Evolutionary conservation across 2,888 invertebrate species (phyloP).

Genomic region (Drosophila prostipennis): DNA sequence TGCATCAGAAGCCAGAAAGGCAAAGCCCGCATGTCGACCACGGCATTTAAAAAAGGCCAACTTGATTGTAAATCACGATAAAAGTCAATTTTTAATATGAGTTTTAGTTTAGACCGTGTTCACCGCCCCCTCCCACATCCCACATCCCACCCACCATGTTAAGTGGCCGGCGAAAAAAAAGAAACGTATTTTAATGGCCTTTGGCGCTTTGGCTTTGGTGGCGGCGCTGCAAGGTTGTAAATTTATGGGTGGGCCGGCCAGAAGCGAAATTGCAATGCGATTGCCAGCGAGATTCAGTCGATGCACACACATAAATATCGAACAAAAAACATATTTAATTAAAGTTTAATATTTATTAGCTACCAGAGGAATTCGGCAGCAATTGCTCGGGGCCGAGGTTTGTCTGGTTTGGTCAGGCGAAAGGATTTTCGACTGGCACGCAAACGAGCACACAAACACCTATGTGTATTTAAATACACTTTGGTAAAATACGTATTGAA

Average conservation of each 20-base stretch:
- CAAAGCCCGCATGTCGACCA: constrained; percentile 74
- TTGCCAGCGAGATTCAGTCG: constrained; percentile 46
- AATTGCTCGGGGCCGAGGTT: constrained; percentile 55
- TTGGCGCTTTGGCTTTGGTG: constrained; percentile 58
- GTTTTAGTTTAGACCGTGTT: constrained; percentile 66
- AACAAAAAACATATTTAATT: constrained; percentile 75
- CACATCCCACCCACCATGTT: constrained; percentile 31
- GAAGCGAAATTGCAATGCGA: constrained; percentile 72
- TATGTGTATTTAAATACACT: background rate
- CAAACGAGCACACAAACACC: constrained; percentile 60
- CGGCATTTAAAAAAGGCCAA: constrained; percentile 79
- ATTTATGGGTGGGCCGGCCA: constrained; percentile 74
- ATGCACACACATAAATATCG: constrained; percentile 71
- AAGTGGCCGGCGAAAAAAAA: constrained; percentile 47
- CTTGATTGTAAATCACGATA: constrained; percentile 81
- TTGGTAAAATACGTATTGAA: background rate
- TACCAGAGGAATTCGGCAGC: constrained; percentile 73
- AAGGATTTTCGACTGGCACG: constrained; percentile 42
- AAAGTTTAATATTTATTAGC: constrained; percentile 80
- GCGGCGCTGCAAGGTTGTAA: constrained; percentile 74
- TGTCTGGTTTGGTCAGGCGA: constrained; percentile 21
- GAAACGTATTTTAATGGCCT: constrained; percentile 76
- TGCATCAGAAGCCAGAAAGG: constrained; percentile 30
- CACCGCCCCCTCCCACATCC: background rate
- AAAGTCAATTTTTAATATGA: constrained; percentile 81